phyloP scores from a whole-genome alignment of 2,113 vertebrate species.

The Oenanthe oenanthe region DNA sequence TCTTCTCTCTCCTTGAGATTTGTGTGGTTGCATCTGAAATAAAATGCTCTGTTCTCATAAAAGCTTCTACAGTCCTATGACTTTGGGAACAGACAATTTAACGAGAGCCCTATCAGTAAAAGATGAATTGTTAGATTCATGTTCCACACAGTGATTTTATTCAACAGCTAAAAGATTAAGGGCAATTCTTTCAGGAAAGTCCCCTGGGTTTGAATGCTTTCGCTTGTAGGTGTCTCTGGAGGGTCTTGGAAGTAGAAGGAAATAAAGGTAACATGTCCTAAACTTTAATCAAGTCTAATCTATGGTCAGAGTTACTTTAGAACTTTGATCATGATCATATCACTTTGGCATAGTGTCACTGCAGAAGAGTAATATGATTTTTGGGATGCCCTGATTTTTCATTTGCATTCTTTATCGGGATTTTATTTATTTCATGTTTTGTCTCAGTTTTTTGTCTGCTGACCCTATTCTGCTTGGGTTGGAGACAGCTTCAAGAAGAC shows the following conservation, averaged over 20 bases:
- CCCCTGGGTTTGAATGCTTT: not conserved
- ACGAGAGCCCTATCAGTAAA: not conserved
- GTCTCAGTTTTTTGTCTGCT: not conserved
- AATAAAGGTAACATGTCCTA: not conserved
- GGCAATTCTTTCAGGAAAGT: not conserved
- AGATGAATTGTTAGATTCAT: conserved; percentile 30
- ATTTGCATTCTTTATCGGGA: not conserved
- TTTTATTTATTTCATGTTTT: conserved; percentile 1
- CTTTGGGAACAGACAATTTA: conserved; percentile 30
- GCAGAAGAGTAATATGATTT: not conserved
- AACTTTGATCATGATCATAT: not conserved
- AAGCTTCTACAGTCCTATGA: conserved; percentile 33
- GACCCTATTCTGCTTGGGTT: not conserved
- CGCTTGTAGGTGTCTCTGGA: not conserved
- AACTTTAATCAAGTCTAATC: not conserved
- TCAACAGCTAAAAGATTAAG: conserved; percentile 39
- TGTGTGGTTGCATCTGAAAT: conserved; percentile 17
- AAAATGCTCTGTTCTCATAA: conserved; percentile 24
- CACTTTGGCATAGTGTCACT: not conserved
- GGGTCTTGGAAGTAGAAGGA: not conserved
- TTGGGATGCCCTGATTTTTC: not conserved
- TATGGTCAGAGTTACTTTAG: not conserved
- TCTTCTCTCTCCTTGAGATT: conserved; percentile 32
- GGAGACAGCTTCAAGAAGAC: conserved; percentile 14
- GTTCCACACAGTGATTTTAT: conserved; percentile 37